Percentiles rank a stretch among this genome's conserved stretches.
Conservation (phyloP, 2,113 vertebrate species). For the Orthonyx spaldingii region DNA sequence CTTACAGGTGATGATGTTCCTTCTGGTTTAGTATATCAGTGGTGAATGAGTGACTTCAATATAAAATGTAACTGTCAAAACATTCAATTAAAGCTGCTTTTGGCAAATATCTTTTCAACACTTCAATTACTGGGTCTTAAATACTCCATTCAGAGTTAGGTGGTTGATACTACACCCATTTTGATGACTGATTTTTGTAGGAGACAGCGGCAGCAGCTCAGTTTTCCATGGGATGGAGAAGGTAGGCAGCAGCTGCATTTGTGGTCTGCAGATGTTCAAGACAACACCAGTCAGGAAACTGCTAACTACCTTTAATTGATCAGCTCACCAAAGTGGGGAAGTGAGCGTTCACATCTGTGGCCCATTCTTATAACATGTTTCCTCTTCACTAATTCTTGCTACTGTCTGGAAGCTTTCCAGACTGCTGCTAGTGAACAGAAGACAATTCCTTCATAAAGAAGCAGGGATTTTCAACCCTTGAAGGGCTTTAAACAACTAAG, state of each 20-base stretch:
- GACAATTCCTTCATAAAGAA: background rate
- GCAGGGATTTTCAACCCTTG: background rate
- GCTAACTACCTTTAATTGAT: constrained; percentile 40
- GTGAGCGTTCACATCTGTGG: constrained; percentile 3
- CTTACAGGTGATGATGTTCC: background rate
- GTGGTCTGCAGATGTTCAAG: constrained; percentile 17
- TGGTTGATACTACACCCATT: background rate
- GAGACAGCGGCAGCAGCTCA: background rate
- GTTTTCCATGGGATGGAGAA: background rate
- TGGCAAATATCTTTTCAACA: background rate
- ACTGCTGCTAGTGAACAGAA: background rate
- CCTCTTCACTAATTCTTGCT: constrained; percentile 21
- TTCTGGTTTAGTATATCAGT: background rate
- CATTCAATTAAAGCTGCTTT: background rate
- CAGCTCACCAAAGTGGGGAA: background rate
- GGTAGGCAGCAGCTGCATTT: background rate
- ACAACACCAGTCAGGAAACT: background rate
- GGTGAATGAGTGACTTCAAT: background rate
- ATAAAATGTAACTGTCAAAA: background rate
- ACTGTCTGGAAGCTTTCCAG: constrained; percentile 34
- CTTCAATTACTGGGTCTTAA: background rate
- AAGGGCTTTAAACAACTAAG: background rate
- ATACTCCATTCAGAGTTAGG: background rate
- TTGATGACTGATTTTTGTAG: background rate
- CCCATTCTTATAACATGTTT: background rate